Conservation (phyloP, 1,140 invertebrate genomes). For the Portunus trituberculatus region DNA sequence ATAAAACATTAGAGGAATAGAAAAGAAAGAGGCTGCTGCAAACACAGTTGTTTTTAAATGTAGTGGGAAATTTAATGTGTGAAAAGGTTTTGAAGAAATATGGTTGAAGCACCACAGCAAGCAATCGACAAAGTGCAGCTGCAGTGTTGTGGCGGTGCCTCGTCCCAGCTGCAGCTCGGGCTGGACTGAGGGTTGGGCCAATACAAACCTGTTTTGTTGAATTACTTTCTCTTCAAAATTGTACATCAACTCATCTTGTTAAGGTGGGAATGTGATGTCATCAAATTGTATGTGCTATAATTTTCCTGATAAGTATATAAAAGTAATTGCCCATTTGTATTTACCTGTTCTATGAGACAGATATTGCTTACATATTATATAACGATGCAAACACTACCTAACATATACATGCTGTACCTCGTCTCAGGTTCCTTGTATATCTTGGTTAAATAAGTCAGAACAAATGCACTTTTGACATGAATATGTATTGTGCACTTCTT, state of each 20-base stretch:
- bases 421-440: too few relatives aligned
- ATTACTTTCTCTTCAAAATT: constrained; percentile 25
- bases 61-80: background rate
- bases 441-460: too few relatives aligned
- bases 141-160: background rate
- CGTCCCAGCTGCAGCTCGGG: background rate
- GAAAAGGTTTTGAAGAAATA: constrained; percentile 64
- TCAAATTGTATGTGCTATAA: too few relatives aligned
- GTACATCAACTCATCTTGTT: background rate
- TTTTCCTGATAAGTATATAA: too few relatives aligned
- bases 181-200: background rate
- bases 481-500: too few relatives aligned
- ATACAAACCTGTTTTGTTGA: background rate
- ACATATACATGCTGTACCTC: too few relatives aligned
- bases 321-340: too few relatives aligned
- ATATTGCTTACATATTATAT: too few relatives aligned
- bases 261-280: too few relatives aligned
- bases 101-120: background rate
- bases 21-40: constrained; percentile 32
- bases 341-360: too few relatives aligned
- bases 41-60: constrained; percentile 15
- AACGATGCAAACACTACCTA: too few relatives aligned
- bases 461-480: too few relatives aligned
- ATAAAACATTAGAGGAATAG: background rate
- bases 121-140: background rate